Percentiles rank a stretch among this genome's conserved stretches.
phyloP scores from a whole-genome alignment of 2,888 invertebrate genomes.

The Pterobdella sp. region DNA sequence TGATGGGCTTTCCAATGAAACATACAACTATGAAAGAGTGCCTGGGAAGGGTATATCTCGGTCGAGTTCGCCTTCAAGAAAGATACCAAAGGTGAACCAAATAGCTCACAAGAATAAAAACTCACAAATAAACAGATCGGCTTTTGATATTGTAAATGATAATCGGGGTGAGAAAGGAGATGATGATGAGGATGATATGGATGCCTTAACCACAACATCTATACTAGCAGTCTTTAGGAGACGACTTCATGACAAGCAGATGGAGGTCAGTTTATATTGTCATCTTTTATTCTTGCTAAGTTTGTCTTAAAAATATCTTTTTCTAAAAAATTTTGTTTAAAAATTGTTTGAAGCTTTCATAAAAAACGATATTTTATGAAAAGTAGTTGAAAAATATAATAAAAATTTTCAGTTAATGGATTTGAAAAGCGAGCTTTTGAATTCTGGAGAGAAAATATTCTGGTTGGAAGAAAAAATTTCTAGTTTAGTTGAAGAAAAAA shows the following conservation, averaged over 20 bases:
- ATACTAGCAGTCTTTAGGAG: constrained; percentile 4
- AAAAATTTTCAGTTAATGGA: constrained; percentile 10
- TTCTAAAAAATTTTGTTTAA: background rate
- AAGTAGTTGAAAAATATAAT: too few species aligned
- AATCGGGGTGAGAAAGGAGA: background rate
- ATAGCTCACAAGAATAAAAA: too few species aligned
- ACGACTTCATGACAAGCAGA: background rate
- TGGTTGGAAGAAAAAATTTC: background rate
- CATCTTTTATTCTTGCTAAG: background rate
- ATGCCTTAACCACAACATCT: background rate
- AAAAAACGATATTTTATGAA: too few species aligned
- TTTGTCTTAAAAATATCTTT: background rate
- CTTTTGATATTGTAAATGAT: too few species aligned
- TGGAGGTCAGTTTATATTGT: background rate
- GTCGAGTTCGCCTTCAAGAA: background rate
- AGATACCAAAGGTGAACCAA: background rate
- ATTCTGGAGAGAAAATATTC: background rate
- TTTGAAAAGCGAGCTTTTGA: constrained; percentile 3
- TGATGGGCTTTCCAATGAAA: background rate
- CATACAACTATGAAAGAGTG: background rate
- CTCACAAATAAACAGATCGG: too few species aligned
- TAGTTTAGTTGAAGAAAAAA: background rate
- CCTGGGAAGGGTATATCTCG: background rate
- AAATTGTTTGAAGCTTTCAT: too few species aligned
- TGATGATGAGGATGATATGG: background rate